Percentiles rank a stretch among this genome's conserved stretches.
These are phyloP conservation scores for Fulmarus glacialis DNA, from an alignment of 2,113 vertebrate species.

Conservation along the genomic window DNA sequence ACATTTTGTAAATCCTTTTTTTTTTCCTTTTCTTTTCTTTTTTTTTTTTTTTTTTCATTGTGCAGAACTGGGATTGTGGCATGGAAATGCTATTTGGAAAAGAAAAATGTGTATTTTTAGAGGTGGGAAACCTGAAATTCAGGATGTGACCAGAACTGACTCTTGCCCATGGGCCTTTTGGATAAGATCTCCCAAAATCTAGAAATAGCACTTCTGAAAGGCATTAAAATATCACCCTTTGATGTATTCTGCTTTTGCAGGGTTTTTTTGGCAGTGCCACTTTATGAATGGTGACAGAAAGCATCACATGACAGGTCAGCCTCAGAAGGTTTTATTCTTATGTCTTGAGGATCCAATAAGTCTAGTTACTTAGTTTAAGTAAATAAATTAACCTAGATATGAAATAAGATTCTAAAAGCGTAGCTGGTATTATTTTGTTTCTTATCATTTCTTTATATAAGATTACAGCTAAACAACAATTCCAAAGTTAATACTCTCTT, in stretches of 20 bases:
- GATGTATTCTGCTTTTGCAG: neutral
- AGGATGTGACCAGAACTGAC: neutral
- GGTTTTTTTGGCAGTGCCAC: neutral
- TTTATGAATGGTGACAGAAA: neutral
- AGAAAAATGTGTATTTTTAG: neutral
- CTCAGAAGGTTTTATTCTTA: neutral
- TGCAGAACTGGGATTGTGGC: neutral
- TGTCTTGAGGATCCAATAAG: neutral
- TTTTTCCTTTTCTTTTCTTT: fast-evolving
- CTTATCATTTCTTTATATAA: neutral
- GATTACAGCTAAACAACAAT: neutral
- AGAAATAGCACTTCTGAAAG: neutral
- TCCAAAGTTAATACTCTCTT: neutral
- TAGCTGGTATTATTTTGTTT: neutral
- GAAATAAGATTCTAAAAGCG: neutral
- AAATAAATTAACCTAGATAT: neutral
- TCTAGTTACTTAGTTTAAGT: neutral
- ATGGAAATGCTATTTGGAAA: neutral
- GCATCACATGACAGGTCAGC: neutral
- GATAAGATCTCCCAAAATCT: neutral
- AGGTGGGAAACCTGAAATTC: neutral
- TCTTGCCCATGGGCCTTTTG: neutral
- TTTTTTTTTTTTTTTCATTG: neutral
- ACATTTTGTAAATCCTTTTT: neutral
- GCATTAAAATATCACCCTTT: neutral